Percentiles rank a stretch among this genome's conserved stretches.
phyloP scores from a whole-genome alignment of 2,888 invertebrate species.

The Troides aeacus region DNA sequence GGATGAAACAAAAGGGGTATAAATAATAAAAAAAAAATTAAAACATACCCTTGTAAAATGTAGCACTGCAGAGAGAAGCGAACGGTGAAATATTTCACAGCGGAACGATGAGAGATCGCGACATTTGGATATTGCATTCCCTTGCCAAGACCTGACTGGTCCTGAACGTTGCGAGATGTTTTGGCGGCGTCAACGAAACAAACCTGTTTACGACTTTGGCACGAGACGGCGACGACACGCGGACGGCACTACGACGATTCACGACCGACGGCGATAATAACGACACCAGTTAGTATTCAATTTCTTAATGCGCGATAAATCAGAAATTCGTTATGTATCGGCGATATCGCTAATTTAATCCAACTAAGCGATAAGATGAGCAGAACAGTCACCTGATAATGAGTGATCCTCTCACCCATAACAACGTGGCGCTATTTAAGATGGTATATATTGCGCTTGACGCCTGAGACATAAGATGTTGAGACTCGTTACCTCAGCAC shows the following conservation, averaged over 20 bases:
- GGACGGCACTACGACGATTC: slow-evolving; percentile 14
- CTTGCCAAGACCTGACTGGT: slow-evolving; percentile 19
- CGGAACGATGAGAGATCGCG: slow-evolving; percentile 16
- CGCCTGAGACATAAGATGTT: too few relatives aligned
- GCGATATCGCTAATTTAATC: too few relatives aligned
- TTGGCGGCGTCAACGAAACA: slow-evolving; percentile 19
- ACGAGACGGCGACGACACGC: slow-evolving; percentile 20
- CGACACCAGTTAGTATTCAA: slow-evolving; percentile 17
- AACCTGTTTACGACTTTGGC: slow-evolving; percentile 26
- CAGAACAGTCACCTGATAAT: too few relatives aligned
- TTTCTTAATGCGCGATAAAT: slow-evolving; percentile 22
- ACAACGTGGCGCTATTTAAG: too few relatives aligned
- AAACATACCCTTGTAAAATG: slow-evolving; percentile 7
- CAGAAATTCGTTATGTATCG: neutral
- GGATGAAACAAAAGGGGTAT: too few relatives aligned
- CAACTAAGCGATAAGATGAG: too few relatives aligned
- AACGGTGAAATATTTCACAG: slow-evolving; percentile 14
- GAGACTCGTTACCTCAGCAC: too few relatives aligned
- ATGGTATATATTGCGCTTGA: too few relatives aligned
- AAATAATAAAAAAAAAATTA: neutral
- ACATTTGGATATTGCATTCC: slow-evolving; percentile 24
- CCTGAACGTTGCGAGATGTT: slow-evolving; percentile 16
- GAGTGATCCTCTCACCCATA: too few relatives aligned
- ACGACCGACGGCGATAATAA: slow-evolving; percentile 9
- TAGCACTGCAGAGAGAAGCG: slow-evolving; percentile 8